phyloP scores from a whole-genome alignment of 2,113 vertebrate species.

The Aplodontia rufa region DNA sequence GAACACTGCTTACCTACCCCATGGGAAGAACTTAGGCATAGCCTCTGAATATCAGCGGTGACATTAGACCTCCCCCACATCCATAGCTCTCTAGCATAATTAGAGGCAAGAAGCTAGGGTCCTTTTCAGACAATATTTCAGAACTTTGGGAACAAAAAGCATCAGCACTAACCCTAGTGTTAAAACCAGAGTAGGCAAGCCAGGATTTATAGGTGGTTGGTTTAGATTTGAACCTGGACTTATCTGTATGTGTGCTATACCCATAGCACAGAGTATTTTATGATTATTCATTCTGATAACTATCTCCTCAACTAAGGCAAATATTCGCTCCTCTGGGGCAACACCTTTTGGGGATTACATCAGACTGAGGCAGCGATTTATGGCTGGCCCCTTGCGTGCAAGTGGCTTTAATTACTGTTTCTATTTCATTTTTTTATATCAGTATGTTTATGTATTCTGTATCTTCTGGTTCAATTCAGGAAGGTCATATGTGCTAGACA shows the following conservation, averaged over 20 bases:
- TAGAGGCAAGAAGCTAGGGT: not conserved
- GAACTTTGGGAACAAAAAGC: not conserved
- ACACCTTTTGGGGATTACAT: too few species aligned
- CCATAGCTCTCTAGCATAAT: not conserved
- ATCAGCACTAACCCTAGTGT: not conserved
- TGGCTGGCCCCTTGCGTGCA: too few species aligned
- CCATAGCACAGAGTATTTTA: not conserved
- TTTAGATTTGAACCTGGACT: constrained; percentile 2
- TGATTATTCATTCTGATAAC: not conserved
- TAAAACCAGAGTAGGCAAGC: not conserved
- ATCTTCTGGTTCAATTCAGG: too few species aligned
- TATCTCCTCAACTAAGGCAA: not conserved
- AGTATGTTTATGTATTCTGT: too few species aligned
- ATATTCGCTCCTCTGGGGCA: not conserved
- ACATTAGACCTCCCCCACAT: not conserved
- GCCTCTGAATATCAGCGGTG: not conserved
- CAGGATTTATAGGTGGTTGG: not conserved
- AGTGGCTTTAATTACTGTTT: too few species aligned
- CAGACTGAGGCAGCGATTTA: too few species aligned
- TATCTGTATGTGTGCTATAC: too few species aligned
- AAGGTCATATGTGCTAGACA: too few species aligned
- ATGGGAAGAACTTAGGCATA: not conserved
- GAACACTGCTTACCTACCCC: not conserved
- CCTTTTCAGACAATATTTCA: not conserved
- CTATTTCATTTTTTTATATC: too few species aligned